phyloP scores from a whole-genome alignment of 2,113 vertebrate species.

The Amia ocellicauda region DNA sequence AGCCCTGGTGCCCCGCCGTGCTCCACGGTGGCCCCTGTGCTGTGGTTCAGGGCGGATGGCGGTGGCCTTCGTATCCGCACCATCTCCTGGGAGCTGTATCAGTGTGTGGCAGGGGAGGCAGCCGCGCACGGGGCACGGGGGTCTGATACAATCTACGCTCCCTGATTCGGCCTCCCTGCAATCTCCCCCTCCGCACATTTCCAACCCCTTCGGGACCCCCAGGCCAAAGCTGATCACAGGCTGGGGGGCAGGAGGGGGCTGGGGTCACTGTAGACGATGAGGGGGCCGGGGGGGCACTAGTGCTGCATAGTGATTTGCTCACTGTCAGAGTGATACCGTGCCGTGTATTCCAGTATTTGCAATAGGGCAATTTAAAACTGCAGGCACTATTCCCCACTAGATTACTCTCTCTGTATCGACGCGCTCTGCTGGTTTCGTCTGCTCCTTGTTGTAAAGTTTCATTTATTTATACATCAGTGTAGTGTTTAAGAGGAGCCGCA shows the following conservation, averaged over 20 bases:
- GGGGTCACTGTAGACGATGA: slow-evolving; percentile 14
- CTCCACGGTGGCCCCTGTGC: background rate
- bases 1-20: background rate
- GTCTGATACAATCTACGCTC: slow-evolving; percentile 43
- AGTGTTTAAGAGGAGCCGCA: too few species aligned
- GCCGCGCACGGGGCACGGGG: slow-evolving; percentile 20
- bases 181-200: background rate
- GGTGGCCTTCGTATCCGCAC: slow-evolving; percentile 30
- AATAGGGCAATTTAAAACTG: background rate
- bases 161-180: background rate
- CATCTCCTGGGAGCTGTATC: slow-evolving; percentile 46
- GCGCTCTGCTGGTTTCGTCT: too few species aligned
- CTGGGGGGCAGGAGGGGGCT: slow-evolving; percentile 8
- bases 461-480: too few species aligned
- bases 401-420: background rate
- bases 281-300: background rate
- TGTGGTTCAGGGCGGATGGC: background rate
- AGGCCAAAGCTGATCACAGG: slow-evolving; percentile 26
- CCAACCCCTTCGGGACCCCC: slow-evolving; percentile 29
- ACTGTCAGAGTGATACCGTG: too few species aligned
- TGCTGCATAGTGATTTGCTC: too few species aligned
- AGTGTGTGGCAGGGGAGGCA: slow-evolving; percentile 31
- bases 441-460: too few species aligned
- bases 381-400: background rate
- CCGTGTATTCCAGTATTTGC: too few species aligned